Evolutionary conservation across 2,113 vertebrate genomes (phyloP).

Genomic region (Oreotragus oreotragus): DNA sequence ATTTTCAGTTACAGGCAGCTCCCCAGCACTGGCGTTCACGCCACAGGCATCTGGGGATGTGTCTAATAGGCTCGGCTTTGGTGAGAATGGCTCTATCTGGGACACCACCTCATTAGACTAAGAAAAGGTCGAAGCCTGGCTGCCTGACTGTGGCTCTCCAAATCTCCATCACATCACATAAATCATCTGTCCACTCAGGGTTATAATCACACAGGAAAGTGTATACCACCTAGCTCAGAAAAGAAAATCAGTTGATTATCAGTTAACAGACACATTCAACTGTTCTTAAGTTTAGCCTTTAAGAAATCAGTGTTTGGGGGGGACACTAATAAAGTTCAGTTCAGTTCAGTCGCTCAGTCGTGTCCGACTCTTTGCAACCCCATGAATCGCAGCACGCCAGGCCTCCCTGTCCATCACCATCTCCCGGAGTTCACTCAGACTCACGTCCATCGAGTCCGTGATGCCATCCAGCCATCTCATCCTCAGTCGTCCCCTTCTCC

Average conservation of each 20-base stretch:
- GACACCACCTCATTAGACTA: not conserved
- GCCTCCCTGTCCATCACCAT: too few relatives aligned
- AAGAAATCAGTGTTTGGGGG: not conserved
- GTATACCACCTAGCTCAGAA: not conserved
- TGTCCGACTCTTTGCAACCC: too few relatives aligned
- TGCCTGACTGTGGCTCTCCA: not conserved
- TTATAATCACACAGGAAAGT: not conserved
- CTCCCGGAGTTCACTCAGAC: too few relatives aligned
- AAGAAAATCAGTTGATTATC: not conserved
- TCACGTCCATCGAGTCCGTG: too few relatives aligned
- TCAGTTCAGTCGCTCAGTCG: too few relatives aligned
- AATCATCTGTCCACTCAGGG: not conserved
- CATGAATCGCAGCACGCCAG: too few relatives aligned
- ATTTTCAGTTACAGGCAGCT: not conserved
- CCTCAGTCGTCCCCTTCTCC: too few relatives aligned
- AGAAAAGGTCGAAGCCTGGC: not conserved
- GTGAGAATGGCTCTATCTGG: not conserved
- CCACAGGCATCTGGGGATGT: not conserved
- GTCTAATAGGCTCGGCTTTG: not conserved
- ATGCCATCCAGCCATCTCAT: too few relatives aligned
- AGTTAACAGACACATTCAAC: not conserved
- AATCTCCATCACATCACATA: not conserved
- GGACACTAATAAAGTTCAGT: not conserved
- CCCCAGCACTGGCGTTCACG: not conserved
- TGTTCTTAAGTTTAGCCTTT: conserved; percentile 5